A percentile compares a stretch with the other conserved stretches of the same genome.
These are phyloP conservation scores for Pavo muticus DNA, from an alignment of 2,113 vertebrate genomes.

Conservation along the genomic window DNA sequence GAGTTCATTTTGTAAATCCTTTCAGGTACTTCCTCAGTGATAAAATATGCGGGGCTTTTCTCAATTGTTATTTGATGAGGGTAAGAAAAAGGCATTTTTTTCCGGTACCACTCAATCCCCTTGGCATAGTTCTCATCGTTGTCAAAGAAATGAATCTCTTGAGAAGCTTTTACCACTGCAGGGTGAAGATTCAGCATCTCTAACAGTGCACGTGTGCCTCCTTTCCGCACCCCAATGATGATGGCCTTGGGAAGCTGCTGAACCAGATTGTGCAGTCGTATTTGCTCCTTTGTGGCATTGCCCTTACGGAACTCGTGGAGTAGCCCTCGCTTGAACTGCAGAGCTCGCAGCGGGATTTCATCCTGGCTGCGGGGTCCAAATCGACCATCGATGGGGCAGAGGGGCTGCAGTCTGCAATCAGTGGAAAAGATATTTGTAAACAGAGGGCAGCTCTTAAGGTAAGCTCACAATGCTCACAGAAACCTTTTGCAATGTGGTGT, in stretches of 20 bases:
- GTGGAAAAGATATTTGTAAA: background rate
- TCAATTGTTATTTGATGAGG: conserved; percentile 97
- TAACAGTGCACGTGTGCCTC: conserved; percentile 92
- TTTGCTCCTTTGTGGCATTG: conserved; percentile 89
- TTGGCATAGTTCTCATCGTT: conserved; percentile 94
- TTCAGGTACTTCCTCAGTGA: conserved; percentile 95
- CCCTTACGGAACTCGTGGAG: conserved; percentile 89
- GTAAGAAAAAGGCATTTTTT: conserved; percentile 97
- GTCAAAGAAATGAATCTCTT: conserved; percentile 98
- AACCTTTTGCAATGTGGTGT: background rate
- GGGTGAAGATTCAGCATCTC: conserved; percentile 98
- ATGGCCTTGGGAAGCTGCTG: conserved; percentile 95
- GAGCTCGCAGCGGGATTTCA: conserved; percentile 85
- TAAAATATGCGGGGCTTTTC: conserved; percentile 97
- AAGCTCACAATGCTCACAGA: background rate
- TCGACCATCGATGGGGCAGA: conserved; percentile 88
- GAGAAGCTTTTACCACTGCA: conserved; percentile 94
- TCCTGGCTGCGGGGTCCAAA: conserved; percentile 76
- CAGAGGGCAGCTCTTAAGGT: background rate
- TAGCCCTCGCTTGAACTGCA: conserved; percentile 90
- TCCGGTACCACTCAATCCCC: conserved; percentile 94
- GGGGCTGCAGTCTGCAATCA: conserved; percentile 87
- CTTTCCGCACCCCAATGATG: conserved; percentile 96
- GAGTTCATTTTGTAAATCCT: conserved; percentile 99
- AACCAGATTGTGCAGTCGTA: conserved; percentile 88